Percentiles rank a stretch among this genome's conserved stretches.
Conservation (phyloP, 2,888 invertebrate species). For the Perizoma flavofasciatum region DNA sequence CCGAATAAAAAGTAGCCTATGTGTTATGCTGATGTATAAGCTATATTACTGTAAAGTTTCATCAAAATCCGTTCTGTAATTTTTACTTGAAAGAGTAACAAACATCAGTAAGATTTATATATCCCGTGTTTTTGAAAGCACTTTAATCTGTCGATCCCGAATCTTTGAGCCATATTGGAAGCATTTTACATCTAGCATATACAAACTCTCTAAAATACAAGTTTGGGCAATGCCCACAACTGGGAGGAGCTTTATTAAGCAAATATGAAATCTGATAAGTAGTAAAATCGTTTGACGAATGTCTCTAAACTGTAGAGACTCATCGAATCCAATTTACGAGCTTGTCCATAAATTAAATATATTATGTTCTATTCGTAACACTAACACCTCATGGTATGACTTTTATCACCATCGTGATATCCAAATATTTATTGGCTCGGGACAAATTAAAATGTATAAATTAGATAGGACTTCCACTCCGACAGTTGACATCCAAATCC, state of each 20-base stretch:
- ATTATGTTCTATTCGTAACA: slow-evolving; percentile 48
- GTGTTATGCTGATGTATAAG: too few relatives aligned
- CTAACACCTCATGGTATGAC: slow-evolving; percentile 62
- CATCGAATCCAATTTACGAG: slow-evolving; percentile 51
- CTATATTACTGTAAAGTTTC: too few relatives aligned
- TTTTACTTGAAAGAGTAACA: too few relatives aligned
- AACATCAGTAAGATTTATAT: too few relatives aligned
- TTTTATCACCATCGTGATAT: slow-evolving; percentile 61
- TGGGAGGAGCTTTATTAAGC: slow-evolving; percentile 16
- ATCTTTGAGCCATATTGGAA: too few relatives aligned
- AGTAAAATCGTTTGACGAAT: slow-evolving; percentile 29
- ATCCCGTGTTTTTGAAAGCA: too few relatives aligned
- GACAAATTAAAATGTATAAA: slow-evolving; percentile 74
- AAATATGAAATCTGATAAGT: slow-evolving; percentile 26
- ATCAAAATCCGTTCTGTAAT: too few relatives aligned
- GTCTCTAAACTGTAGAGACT: slow-evolving; percentile 36
- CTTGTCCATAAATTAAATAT: slow-evolving; percentile 52
- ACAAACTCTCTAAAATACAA: too few relatives aligned
- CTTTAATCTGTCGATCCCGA: too few relatives aligned
- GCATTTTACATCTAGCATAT: too few relatives aligned
- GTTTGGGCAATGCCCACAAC: slow-evolving; percentile 6
- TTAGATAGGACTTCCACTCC: slow-evolving; percentile 56
- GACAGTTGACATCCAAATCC: slow-evolving; percentile 67
- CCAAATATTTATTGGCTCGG: slow-evolving; percentile 70
- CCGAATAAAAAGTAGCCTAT: too few relatives aligned